A percentile compares a stretch with the other conserved stretches of the same genome.
These are phyloP conservation scores for Rhea pennata DNA, from an alignment of 2,113 vertebrate species.

Conservation along the genomic window DNA sequence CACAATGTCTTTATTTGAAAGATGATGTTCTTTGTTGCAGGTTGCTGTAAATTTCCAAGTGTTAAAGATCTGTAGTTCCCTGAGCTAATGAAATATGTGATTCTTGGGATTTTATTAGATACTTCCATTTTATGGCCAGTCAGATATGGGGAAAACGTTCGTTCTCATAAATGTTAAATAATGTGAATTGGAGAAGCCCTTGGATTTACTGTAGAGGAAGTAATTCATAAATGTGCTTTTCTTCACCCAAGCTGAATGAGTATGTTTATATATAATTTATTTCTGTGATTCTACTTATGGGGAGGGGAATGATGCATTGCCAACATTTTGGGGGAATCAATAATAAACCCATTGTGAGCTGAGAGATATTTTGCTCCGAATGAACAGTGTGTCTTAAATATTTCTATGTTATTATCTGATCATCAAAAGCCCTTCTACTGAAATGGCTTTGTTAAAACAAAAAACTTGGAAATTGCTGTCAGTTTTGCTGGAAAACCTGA, in stretches of 20 bases:
- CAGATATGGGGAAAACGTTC: not conserved
- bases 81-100: not conserved
- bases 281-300: not conserved
- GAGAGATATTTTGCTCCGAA: not conserved
- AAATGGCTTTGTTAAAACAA: not conserved
- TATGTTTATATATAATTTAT: not conserved
- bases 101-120: not conserved
- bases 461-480: not conserved
- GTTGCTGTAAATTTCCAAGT: not conserved
- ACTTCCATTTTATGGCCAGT: not conserved
- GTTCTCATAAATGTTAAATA: not conserved
- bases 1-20: not conserved
- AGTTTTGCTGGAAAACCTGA: not conserved
- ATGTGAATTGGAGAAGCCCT: not conserved
- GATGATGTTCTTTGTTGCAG: not conserved
- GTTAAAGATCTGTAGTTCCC: not conserved
- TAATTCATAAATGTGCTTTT: not conserved
- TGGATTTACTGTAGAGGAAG: not conserved
- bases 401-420: not conserved
- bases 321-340: not conserved
- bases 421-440: not conserved
- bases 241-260: not conserved
- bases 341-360: not conserved
- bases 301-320: not conserved
- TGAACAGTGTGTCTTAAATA: not conserved